phyloP scores from a whole-genome alignment of 2,797 vertebrate genomes.

The Morelia viridis region DNA sequence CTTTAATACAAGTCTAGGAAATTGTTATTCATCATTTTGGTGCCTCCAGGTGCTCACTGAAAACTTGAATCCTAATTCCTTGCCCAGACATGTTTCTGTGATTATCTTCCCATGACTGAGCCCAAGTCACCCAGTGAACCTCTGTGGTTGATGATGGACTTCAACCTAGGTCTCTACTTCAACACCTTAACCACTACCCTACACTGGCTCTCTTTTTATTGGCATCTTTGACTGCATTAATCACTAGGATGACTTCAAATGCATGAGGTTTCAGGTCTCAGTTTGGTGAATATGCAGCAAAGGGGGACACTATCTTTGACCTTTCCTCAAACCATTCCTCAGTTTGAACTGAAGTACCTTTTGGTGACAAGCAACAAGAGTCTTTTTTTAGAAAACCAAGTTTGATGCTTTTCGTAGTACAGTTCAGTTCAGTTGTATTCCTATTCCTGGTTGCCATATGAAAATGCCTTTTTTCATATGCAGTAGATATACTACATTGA shows the following conservation, averaged over 20 bases:
- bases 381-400: neutral
- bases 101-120: neutral
- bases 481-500: neutral
- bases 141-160: neutral
- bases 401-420: neutral
- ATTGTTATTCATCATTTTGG: neutral
- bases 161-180: neutral
- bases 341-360: neutral
- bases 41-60: neutral
- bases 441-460: neutral
- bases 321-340: neutral
- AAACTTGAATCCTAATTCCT: neutral
- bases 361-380: neutral
- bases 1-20: too few relatives aligned
- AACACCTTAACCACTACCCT: neutral
- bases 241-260: neutral
- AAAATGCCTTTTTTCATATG: neutral
- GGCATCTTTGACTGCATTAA: neutral
- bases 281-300: neutral
- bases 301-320: neutral
- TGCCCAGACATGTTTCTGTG: neutral
- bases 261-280: neutral
- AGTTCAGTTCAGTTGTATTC: neutral
- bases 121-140: neutral
- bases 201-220: neutral